Evolutionary conservation across 64 coral and sea anemone species (phyloP).

Genomic region (Porites australiensis): DNA sequence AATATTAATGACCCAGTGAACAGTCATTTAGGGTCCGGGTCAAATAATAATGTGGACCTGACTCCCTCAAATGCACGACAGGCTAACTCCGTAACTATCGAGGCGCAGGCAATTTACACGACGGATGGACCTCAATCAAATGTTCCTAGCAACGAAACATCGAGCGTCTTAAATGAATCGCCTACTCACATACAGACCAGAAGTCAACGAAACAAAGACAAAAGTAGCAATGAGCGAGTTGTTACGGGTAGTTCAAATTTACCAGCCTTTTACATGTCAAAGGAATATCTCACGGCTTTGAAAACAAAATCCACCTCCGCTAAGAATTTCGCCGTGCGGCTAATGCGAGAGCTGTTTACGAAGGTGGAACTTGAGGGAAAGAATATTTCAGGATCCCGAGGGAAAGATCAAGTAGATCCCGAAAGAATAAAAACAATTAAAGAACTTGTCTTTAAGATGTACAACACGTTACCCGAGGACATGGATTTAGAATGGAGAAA

Average conservation of each 20-base stretch:
- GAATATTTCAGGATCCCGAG: constrained; percentile 28
- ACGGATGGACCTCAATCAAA: not conserved
- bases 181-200: too few species aligned
- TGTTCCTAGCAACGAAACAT: not conserved
- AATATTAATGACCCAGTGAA: too few species aligned
- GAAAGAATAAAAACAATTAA: constrained; percentile 17
- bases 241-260: not conserved
- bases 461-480: not conserved
- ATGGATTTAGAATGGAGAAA: constrained; percentile 19
- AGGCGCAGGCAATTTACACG: not conserved
- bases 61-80: not conserved
- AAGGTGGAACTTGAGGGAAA: constrained; percentile 11
- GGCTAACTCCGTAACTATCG: not conserved
- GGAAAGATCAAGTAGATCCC: constrained; percentile 44
- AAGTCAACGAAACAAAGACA: too few species aligned
- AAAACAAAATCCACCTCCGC: not conserved
- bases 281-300: constrained; percentile 3
- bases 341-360: constrained; percentile 21
- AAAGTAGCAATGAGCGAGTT: not conserved
- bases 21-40: not conserved
- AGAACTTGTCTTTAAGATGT: constrained; percentile 50
- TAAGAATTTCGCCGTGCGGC: constrained; percentile 28
- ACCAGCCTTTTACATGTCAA: not conserved
- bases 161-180: too few species aligned
- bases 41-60: not conserved